Evolutionary conservation across 2,888 invertebrate species (phyloP).

Genomic region (Branchipolynoe longqiensis): DNA sequence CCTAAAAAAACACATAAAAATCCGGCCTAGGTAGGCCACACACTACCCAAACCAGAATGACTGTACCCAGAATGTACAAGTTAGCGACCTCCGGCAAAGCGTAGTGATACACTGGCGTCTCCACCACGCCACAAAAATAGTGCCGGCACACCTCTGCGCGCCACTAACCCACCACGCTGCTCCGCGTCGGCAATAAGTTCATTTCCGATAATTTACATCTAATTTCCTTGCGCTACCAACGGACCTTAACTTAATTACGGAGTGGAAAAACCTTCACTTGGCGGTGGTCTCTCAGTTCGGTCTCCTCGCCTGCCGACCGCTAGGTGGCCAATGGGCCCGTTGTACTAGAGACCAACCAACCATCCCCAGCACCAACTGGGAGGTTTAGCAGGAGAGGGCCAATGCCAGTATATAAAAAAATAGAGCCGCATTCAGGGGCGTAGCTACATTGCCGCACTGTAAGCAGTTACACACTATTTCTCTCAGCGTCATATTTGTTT

Average conservation of each 20-base stretch:
- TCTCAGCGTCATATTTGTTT: too few relatives aligned
- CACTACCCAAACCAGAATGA: not conserved
- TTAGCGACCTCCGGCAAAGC: not conserved
- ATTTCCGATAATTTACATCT: slow-evolving; percentile 57
- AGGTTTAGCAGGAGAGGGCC: too few relatives aligned
- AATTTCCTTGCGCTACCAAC: slow-evolving; percentile 41
- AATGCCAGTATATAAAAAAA: too few relatives aligned
- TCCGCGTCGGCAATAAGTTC: slow-evolving; percentile 50
- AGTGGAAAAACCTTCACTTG: slow-evolving; percentile 10
- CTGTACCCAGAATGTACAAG: too few relatives aligned
- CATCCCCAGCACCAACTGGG: too few relatives aligned
- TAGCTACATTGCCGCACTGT: too few relatives aligned
- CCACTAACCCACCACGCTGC: not conserved
- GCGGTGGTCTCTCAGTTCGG: not conserved
- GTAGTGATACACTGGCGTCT: slow-evolving; percentile 20
- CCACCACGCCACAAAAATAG: not conserved
- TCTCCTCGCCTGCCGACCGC: not conserved
- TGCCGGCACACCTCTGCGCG: not conserved
- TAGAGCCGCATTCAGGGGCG: too few relatives aligned
- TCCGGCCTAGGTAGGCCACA: too few relatives aligned
- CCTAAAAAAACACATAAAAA: too few relatives aligned
- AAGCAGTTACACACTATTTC: too few relatives aligned
- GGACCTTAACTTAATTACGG: slow-evolving; percentile 46
- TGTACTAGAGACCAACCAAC: too few relatives aligned
- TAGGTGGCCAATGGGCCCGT: not conserved